phyloP scores from a whole-genome alignment of 2,888 invertebrate genomes.

The Pyralis farinalis region DNA sequence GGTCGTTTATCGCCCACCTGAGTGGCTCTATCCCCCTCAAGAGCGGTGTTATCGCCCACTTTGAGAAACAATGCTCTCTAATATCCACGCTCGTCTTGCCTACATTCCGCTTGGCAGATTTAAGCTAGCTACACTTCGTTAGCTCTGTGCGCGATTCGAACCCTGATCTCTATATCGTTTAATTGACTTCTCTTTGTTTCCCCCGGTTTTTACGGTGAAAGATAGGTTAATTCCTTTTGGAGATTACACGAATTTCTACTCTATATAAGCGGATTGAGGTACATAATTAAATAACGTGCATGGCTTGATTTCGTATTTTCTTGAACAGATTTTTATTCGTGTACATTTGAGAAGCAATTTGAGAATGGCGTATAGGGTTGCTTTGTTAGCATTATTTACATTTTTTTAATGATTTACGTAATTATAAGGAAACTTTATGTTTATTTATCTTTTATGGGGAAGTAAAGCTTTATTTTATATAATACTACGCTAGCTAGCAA shows the following conservation, averaged over 20 bases:
- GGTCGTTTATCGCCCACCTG: no score
- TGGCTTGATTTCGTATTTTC: not conserved
- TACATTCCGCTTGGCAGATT: not conserved
- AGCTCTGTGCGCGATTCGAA: conserved; percentile 1
- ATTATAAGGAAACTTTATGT: no score
- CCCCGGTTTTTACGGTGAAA: conserved; percentile 1
- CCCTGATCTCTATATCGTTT: conserved; percentile 3
- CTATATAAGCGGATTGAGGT: not conserved
- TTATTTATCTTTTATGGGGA: no score
- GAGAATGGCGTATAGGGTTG: no score
- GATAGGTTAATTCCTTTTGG: not conserved
- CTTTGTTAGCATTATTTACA: no score
- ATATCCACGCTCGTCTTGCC: not conserved
- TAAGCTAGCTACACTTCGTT: not conserved
- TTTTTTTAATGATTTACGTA: no score
- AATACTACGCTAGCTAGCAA: no score
- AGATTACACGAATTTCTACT: not conserved
- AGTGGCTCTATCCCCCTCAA: no score
- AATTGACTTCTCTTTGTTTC: conserved; percentile 8
- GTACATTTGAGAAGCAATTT: no score
- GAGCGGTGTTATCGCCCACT: no score
- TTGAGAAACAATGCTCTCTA: no score
- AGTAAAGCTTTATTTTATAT: no score
- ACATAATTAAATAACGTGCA: not conserved
- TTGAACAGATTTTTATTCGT: not conserved